A percentile compares a stretch with the other conserved stretches of the same genome.
Evolutionary conservation across 2,888 invertebrate species (phyloP).

Genomic region (Pterostichus niger): DNA sequence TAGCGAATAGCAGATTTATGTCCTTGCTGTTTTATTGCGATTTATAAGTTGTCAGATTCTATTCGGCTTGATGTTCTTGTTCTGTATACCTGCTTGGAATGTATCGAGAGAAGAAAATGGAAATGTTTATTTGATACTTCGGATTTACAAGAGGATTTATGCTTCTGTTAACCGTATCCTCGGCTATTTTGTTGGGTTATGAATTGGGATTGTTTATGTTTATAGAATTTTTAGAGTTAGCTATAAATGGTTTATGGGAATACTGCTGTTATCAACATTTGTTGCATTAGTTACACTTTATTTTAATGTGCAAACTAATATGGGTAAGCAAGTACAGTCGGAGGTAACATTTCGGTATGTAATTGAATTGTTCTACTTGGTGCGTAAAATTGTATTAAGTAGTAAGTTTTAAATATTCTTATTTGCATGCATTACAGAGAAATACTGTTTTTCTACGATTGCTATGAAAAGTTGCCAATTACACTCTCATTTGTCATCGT

Average conservation of each 20-base stretch:
- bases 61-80: background rate
- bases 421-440: too few relatives aligned
- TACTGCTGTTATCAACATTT: background rate
- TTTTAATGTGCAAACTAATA: too few relatives aligned
- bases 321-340: too few relatives aligned
- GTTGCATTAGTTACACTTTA: too few relatives aligned
- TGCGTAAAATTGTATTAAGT: too few relatives aligned
- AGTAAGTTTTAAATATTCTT: too few relatives aligned
- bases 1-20: slow-evolving; percentile 41
- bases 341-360: too few relatives aligned
- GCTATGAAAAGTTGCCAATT: too few relatives aligned
- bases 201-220: slow-evolving; percentile 19
- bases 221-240: slow-evolving; percentile 25
- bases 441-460: too few relatives aligned
- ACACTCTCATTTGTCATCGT: too few relatives aligned
- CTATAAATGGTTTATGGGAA: slow-evolving; percentile 19
- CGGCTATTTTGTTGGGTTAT: slow-evolving; percentile 17
- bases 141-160: slow-evolving; percentile 44
- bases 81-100: slow-evolving; percentile 9
- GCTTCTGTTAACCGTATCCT: slow-evolving; percentile 29
- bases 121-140: slow-evolving; percentile 36
- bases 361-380: too few relatives aligned
- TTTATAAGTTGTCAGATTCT: slow-evolving; percentile 49
- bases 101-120: slow-evolving; percentile 27
- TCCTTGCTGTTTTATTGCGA: slow-evolving; percentile 47